Evolutionary conservation across 1,140 invertebrate genomes (phyloP).

Genomic region (Archegozetes longisetosus): DNA sequence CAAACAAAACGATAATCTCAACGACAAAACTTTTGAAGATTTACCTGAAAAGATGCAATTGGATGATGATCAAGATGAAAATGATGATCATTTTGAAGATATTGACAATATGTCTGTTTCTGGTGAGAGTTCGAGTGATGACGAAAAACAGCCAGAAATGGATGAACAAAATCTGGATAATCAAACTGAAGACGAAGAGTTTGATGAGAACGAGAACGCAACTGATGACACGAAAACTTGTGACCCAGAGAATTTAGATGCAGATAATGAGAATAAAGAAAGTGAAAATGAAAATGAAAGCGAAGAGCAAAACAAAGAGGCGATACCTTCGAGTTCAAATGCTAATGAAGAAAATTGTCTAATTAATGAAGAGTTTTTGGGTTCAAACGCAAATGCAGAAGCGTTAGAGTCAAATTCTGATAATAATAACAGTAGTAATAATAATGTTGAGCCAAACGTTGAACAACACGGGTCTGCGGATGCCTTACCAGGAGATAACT

Average conservation of each 20-base stretch:
- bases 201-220: constrained; percentile 25
- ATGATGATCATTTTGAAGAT: constrained; percentile 37
- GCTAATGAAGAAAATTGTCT: constrained; percentile 22
- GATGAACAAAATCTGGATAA: constrained; percentile 18
- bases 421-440: constrained; percentile 9
- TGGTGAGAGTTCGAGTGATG: constrained; percentile 9
- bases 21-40: constrained; percentile 28
- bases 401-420: constrained; percentile 21
- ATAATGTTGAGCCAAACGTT: constrained; percentile 7
- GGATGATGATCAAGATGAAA: constrained; percentile 41
- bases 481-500: constrained; percentile 14
- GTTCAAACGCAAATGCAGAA: constrained; percentile 17
- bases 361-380: constrained; percentile 14
- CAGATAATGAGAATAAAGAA: constrained; percentile 22
- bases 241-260: constrained; percentile 15
- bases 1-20: constrained; percentile 10
- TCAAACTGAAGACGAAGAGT: constrained; percentile 22
- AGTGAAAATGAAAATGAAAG: constrained; percentile 27
- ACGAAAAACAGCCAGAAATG: constrained; percentile 13
- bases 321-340: constrained; percentile 23
- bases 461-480: constrained; percentile 5
- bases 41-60: constrained; percentile 35
- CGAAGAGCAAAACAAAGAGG: constrained; percentile 28
- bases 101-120: constrained; percentile 2
- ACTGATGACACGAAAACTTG: constrained; percentile 39